Conservation (phyloP, 2,888 invertebrate species). For the Blera fallax region DNA sequence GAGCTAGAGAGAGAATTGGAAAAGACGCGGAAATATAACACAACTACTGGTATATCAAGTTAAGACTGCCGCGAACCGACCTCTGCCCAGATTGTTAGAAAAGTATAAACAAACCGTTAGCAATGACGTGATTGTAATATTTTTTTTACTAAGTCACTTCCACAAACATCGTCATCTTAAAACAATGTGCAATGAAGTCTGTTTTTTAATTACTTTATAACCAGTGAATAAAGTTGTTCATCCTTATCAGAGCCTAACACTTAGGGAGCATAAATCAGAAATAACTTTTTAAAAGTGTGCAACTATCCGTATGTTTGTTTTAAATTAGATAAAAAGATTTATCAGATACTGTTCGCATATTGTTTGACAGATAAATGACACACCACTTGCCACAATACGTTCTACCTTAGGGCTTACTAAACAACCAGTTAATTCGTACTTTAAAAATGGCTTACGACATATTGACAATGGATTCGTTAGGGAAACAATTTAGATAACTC, state of each 20-base stretch:
- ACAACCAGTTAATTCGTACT: neutral
- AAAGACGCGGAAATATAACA: neutral
- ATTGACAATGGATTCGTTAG: conserved; percentile 6
- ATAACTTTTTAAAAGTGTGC: neutral
- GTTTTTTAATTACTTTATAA: neutral
- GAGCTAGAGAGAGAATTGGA: too few relatives aligned
- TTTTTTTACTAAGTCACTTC: neutral
- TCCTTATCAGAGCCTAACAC: neutral
- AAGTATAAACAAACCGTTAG: neutral
- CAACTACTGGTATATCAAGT: neutral
- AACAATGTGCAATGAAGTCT: neutral
- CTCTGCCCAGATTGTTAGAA: neutral
- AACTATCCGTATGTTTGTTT: neutral
- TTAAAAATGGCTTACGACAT: neutral
- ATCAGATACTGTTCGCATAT: neutral
- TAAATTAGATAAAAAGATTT: conserved; percentile 6
- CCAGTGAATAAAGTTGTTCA: neutral
- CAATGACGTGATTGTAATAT: neutral
- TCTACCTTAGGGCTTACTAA: neutral
- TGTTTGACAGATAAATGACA: neutral
- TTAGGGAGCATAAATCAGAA: neutral
- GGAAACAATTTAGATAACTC: conserved; percentile 2
- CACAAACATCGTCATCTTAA: neutral
- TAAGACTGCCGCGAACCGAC: neutral
- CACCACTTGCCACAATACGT: neutral